A percentile compares a stretch with the other conserved stretches of the same genome.
These are phyloP conservation scores for Percopsis transmontana DNA, from an alignment of 2,113 vertebrate species.

Conservation along the genomic window DNA sequence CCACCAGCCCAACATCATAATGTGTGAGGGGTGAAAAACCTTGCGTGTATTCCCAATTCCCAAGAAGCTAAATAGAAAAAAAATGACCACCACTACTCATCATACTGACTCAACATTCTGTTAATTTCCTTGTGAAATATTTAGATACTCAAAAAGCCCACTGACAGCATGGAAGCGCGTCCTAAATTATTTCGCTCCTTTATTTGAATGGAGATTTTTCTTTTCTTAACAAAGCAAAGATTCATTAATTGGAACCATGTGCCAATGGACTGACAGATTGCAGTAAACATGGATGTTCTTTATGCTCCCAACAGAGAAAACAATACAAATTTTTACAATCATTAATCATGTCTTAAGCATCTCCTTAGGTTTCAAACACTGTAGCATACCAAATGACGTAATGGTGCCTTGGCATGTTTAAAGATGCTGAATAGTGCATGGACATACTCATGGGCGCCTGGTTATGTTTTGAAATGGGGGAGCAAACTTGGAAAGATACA, in stretches of 20 bases:
- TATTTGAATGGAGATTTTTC: conserved; percentile 35
- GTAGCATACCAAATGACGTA: conserved; percentile 16
- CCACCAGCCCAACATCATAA: conserved; percentile 23
- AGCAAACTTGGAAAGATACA: too few relatives aligned
- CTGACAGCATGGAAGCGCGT: not conserved
- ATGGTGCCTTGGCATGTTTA: not conserved
- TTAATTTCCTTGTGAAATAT: too few relatives aligned
- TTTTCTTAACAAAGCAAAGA: conserved; percentile 27
- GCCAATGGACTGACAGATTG: conserved; percentile 37
- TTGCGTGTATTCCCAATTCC: conserved; percentile 40
- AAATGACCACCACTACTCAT: too few relatives aligned
- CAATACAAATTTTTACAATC: conserved; percentile 11
- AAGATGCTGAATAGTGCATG: not conserved
- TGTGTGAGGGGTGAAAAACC: conserved; percentile 30
- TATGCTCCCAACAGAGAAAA: conserved; percentile 40
- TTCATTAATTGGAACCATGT: conserved; percentile 46
- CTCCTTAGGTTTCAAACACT: conserved; percentile 9
- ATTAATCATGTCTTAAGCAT: conserved; percentile 28
- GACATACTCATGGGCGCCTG: too few relatives aligned
- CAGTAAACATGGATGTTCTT: conserved; percentile 38
- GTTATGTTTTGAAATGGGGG: too few relatives aligned
- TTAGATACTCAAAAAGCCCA: too few relatives aligned
- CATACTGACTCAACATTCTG: conserved; percentile 24
- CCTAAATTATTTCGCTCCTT: conserved; percentile 10
- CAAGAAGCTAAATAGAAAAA: conserved; percentile 36